These are phyloP conservation scores for Conops quadrifasciatus DNA, from an alignment of 2,888 invertebrate genomes.

Conservation along the genomic window DNA sequence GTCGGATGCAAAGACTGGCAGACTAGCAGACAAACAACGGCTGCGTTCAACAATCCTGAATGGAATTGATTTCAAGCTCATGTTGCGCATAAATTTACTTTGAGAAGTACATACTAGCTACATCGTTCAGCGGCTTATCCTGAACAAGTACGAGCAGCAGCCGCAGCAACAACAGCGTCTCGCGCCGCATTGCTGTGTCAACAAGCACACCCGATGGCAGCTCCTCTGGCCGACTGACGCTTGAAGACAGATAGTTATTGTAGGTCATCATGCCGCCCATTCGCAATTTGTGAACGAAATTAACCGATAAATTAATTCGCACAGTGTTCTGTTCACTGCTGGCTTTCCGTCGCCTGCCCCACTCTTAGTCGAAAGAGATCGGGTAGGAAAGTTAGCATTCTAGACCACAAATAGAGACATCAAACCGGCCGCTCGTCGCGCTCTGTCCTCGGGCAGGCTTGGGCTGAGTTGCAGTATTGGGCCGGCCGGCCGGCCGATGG, in stretches of 20 bases:
- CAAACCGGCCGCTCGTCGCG: constrained; percentile 35
- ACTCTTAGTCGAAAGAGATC: too few relatives aligned
- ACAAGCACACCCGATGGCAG: constrained; percentile 23
- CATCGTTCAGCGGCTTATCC: neutral
- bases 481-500: constrained; percentile 49
- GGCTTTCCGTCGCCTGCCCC: neutral
- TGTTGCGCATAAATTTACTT: constrained; percentile 45
- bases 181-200: constrained; percentile 30
- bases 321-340: constrained; percentile 31
- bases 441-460: constrained; percentile 20
- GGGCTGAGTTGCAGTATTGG: constrained; percentile 39
- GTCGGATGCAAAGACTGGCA: neutral
- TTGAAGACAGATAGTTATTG: constrained; percentile 45
- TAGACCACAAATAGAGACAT: neutral
- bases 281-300: constrained; percentile 63
- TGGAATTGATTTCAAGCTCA: constrained; percentile 46
- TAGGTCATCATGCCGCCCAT: constrained; percentile 54
- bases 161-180: neutral
- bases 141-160: neutral
- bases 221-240: constrained; percentile 38
- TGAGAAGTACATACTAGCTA: constrained; percentile 18
- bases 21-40: neutral
- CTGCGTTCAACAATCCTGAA: constrained; percentile 40
- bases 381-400: neutral
- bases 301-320: constrained; percentile 62